Percentiles rank a stretch among this genome's conserved stretches.
These are phyloP conservation scores for Bolborhynchus lineola DNA, from an alignment of 2,113 vertebrate species.

Conservation along the genomic window DNA sequence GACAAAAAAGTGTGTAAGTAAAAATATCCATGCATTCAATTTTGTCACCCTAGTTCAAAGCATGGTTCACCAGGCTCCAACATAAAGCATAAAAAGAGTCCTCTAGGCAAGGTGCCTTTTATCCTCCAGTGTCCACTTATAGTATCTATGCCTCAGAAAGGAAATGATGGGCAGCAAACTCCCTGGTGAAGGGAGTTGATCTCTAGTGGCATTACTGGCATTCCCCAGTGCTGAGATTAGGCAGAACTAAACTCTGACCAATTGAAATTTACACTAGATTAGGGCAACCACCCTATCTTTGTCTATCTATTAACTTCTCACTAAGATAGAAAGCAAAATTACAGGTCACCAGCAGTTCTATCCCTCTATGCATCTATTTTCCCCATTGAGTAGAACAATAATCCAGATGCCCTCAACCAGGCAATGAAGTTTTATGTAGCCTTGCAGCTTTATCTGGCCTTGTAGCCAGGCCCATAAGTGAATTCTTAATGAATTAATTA, in stretches of 20 bases:
- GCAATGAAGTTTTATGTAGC: not conserved
- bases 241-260: not conserved
- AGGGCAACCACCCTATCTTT: not conserved
- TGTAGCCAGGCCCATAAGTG: not conserved
- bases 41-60: not conserved
- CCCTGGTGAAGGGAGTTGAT: not conserved
- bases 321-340: not conserved
- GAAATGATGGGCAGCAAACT: not conserved
- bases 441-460: not conserved
- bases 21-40: not conserved
- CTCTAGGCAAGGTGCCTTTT: not conserved
- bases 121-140: not conserved
- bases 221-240: not conserved
- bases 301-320: not conserved
- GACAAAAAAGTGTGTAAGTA: not conserved
- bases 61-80: not conserved
- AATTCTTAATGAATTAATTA: slow-evolving; percentile 29
- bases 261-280: not conserved
- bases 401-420: not conserved
- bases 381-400: not conserved
- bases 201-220: not conserved
- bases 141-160: no score
- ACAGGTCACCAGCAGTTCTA: not conserved
- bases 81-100: not conserved
- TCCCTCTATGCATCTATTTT: not conserved